Percentiles rank a stretch among this genome's conserved stretches.
These are phyloP conservation scores for Oxyscelio sp. DNA, from an alignment of 2,888 invertebrate genomes.

Conservation along the genomic window DNA sequence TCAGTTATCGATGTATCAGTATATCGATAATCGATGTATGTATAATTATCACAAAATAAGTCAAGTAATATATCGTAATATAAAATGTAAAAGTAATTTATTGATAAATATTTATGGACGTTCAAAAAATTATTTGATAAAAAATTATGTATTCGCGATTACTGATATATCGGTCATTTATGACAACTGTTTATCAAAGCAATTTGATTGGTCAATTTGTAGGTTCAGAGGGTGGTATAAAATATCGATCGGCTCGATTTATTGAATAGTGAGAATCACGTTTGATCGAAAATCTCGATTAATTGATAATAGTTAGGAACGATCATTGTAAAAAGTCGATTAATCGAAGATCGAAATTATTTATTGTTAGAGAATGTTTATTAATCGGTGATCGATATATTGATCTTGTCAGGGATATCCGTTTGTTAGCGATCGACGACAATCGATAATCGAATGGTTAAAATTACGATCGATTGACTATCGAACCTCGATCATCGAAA, in stretches of 20 bases:
- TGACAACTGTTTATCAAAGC: too few species aligned
- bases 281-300: conserved; percentile 10
- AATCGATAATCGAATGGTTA: neutral
- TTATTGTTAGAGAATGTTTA: conserved; percentile 22
- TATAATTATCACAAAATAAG: too few species aligned
- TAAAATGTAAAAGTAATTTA: too few species aligned
- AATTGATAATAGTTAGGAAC: conserved; percentile 30
- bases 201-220: too few species aligned
- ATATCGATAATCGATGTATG: too few species aligned
- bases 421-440: neutral
- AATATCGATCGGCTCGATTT: neutral
- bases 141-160: too few species aligned
- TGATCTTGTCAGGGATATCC: neutral
- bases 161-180: too few species aligned
- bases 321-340: conserved; percentile 31
- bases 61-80: too few species aligned
- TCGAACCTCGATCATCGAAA: neutral
- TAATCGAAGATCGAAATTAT: conserved; percentile 29
- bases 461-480: neutral
- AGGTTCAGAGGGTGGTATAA: too few species aligned
- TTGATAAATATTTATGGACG: too few species aligned
- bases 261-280: neutral
- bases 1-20: too few species aligned
- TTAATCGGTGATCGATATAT: conserved; percentile 7
- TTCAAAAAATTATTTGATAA: too few species aligned